Conservation (phyloP, 1,140 invertebrate species). For the Dendrolimus kikuchii region DNA sequence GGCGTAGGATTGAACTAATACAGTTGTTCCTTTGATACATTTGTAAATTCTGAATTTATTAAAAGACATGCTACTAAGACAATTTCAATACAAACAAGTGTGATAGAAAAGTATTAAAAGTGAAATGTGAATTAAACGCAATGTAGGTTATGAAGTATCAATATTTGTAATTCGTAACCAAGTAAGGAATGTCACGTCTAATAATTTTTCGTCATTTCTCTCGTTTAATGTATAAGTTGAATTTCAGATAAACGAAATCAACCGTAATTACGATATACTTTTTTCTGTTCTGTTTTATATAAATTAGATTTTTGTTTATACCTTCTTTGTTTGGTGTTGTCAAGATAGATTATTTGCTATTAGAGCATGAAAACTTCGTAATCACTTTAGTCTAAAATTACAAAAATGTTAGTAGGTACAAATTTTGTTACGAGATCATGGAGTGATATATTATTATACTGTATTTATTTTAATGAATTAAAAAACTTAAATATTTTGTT, state of each 20-base stretch:
- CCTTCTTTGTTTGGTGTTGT: constrained; percentile 35
- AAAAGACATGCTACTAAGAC: constrained; percentile 49
- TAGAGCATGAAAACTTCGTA: too few species aligned
- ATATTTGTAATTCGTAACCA: constrained; percentile 26
- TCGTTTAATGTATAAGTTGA: too few species aligned
- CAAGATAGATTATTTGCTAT: constrained; percentile 28
- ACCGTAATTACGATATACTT: background rate
- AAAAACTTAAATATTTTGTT: too few species aligned
- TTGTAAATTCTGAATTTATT: constrained; percentile 57
- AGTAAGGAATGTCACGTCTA: constrained; percentile 25
- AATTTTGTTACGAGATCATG: too few species aligned
- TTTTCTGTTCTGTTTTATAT: constrained; percentile 12
- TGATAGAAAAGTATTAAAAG: constrained; percentile 34
- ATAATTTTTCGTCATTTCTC: constrained; percentile 25
- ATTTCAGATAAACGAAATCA: constrained; percentile 23
- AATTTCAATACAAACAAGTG: constrained; percentile 29
- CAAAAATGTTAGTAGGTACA: too few species aligned
- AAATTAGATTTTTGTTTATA: constrained; percentile 16
- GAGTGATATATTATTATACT: too few species aligned
- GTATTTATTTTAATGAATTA: too few species aligned
- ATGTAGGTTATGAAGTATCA: constrained; percentile 47
- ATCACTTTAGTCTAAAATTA: too few species aligned
- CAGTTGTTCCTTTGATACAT: constrained; percentile 55
- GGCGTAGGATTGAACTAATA: constrained; percentile 61
- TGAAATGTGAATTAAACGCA: constrained; percentile 61